phyloP scores from a whole-genome alignment of 2,113 vertebrate species.

The Lagenorhynchus albirostris region DNA sequence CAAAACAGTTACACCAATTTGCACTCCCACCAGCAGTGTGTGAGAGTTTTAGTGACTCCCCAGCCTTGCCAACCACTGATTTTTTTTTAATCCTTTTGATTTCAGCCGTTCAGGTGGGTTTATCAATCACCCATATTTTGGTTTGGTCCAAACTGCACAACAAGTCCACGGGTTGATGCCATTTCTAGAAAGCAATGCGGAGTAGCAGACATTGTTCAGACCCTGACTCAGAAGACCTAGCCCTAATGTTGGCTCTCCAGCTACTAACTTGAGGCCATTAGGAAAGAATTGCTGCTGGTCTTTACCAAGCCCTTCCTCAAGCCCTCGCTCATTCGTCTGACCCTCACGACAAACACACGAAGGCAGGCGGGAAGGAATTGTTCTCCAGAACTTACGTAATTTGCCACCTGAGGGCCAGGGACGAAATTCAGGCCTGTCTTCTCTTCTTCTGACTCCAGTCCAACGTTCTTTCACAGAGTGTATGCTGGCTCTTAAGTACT shows the following conservation, averaged over 20 bases:
- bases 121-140: neutral
- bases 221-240: neutral
- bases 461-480: neutral
- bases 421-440: neutral
- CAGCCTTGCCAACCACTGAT: neutral
- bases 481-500: neutral
- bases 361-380: neutral
- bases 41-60: neutral
- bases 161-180: neutral
- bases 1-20: neutral
- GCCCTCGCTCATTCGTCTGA: neutral
- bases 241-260: neutral
- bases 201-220: neutral
- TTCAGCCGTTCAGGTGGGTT: neutral
- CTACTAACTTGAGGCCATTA: neutral
- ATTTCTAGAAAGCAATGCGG: neutral
- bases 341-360: neutral
- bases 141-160: neutral
- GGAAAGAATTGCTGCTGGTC: neutral
- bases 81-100: neutral
- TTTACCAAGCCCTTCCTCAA: neutral
- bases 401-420: neutral
- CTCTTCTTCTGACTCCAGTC: neutral
- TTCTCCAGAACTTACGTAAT: neutral
- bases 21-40: neutral